Evolutionary conservation across 2,888 invertebrate species (phyloP).

Genomic region (Microchrysa polita): DNA sequence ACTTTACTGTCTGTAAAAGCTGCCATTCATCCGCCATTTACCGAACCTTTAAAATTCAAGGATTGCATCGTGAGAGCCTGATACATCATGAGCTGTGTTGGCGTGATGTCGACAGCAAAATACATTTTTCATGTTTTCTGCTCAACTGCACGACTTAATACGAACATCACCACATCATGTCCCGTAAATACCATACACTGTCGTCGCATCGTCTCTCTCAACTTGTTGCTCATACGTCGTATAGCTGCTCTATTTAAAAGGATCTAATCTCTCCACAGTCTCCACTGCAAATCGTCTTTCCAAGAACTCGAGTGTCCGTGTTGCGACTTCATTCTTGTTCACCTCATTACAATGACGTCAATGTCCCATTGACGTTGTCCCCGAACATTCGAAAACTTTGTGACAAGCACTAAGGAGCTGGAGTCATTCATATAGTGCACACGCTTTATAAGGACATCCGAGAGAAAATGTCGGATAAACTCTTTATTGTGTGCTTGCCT

Average conservation of each 20-base stretch:
- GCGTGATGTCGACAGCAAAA: not conserved
- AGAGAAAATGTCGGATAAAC: not conserved
- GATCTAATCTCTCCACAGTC: not conserved
- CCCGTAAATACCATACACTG: not conserved
- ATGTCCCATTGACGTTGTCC: constrained; percentile 11
- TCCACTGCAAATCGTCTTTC: too few relatives aligned
- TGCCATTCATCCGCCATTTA: too few relatives aligned
- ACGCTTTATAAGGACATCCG: too few relatives aligned
- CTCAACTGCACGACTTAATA: constrained; percentile 4
- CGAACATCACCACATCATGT: not conserved
- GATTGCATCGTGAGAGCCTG: too few relatives aligned
- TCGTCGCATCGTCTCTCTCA: not conserved
- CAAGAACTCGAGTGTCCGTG: too few relatives aligned
- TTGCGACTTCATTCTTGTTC: too few relatives aligned
- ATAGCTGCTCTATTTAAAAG: not conserved
- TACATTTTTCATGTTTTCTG: constrained; percentile 2
- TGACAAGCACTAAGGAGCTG: too few relatives aligned
- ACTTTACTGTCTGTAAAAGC: too few relatives aligned
- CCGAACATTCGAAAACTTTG: not conserved
- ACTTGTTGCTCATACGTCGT: constrained; percentile 13
- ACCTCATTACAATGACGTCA: constrained; percentile 1
- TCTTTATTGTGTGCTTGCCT: not conserved
- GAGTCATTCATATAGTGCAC: too few relatives aligned
- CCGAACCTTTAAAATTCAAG: too few relatives aligned
- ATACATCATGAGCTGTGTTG: not conserved